phyloP scores from a whole-genome alignment of 2,888 invertebrate species.

The Zelleria hepariella region DNA sequence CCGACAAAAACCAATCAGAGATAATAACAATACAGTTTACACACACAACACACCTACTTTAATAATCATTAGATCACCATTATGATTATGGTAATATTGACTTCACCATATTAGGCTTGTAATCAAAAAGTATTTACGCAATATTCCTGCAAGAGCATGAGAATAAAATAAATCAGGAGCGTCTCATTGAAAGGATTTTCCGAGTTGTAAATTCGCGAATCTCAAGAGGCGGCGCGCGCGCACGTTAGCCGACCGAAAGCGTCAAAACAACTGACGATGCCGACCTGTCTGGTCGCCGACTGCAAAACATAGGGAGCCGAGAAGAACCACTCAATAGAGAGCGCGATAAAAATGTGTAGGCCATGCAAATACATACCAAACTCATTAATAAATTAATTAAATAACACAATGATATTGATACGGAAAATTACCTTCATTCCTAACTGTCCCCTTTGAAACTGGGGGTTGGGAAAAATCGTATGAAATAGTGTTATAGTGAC shows the following conservation, averaged over 20 bases:
- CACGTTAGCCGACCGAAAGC: constrained; percentile 36
- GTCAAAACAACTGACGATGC: constrained; percentile 62
- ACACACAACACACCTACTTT: no score
- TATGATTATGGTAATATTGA: no score
- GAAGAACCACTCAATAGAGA: neutral
- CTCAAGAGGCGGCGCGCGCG: constrained; percentile 38
- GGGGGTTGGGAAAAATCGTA: no score
- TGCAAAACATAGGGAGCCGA: neutral
- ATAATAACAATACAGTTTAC: neutral
- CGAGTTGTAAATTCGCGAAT: constrained; percentile 17
- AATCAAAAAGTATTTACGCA: neutral
- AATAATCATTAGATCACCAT: no score
- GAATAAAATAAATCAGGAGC: neutral
- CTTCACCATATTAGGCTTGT: no score
- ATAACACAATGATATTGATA: no score
- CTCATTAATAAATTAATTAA: no score
- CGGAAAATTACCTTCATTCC: no score
- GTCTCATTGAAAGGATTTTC: neutral
- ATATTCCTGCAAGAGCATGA: neutral
- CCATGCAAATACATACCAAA: no score
- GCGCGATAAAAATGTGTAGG: no score
- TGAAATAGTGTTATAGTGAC: no score
- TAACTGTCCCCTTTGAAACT: no score
- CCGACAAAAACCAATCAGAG: neutral
- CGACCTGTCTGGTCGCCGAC: constrained; percentile 39